Conservation (phyloP, 2,797 vertebrate species). For the Epinephelus malabaricus region DNA sequence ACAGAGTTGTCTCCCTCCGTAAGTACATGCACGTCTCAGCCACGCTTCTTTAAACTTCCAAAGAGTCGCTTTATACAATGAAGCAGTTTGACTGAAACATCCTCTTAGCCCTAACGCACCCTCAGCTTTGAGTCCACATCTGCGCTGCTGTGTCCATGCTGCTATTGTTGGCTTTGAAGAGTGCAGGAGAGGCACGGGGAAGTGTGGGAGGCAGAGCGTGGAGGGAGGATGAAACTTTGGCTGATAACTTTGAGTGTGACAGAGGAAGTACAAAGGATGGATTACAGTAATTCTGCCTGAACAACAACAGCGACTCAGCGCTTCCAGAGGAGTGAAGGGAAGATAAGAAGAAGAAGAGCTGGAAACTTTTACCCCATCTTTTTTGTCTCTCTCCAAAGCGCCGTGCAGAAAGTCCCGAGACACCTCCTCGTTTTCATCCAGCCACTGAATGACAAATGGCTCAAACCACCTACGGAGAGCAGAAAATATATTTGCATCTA, state of each 20-base stretch:
- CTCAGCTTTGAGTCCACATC: slow-evolving; percentile 26
- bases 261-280: slow-evolving; percentile 57
- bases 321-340: slow-evolving; percentile 25
- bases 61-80: slow-evolving; percentile 19
- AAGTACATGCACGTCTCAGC: slow-evolving; percentile 12
- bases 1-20: slow-evolving; percentile 39
- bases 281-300: slow-evolving; percentile 62
- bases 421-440: slow-evolving; percentile 99
- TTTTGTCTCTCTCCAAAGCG: slow-evolving; percentile 97
- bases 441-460: slow-evolving; percentile 98
- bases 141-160: slow-evolving; percentile 10
- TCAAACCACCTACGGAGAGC: slow-evolving; percentile 93
- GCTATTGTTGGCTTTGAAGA: slow-evolving; percentile 54
- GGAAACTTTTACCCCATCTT: slow-evolving; percentile 92
- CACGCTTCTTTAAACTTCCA: slow-evolving; percentile 23
- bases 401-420: slow-evolving; percentile 97
- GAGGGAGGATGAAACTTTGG: slow-evolving; percentile 47
- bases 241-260: slow-evolving; percentile 62
- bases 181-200: slow-evolving; percentile 4
- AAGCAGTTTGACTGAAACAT: slow-evolving; percentile 32
- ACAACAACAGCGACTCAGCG: slow-evolving; percentile 54
- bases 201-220: slow-evolving; percentile 18
- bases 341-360: slow-evolving; percentile 41
- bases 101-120: slow-evolving; percentile 24
- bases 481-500: slow-evolving; percentile 7